These are phyloP conservation scores for Dascillus cervinus DNA, from an alignment of 2,888 invertebrate genomes.

Conservation along the genomic window DNA sequence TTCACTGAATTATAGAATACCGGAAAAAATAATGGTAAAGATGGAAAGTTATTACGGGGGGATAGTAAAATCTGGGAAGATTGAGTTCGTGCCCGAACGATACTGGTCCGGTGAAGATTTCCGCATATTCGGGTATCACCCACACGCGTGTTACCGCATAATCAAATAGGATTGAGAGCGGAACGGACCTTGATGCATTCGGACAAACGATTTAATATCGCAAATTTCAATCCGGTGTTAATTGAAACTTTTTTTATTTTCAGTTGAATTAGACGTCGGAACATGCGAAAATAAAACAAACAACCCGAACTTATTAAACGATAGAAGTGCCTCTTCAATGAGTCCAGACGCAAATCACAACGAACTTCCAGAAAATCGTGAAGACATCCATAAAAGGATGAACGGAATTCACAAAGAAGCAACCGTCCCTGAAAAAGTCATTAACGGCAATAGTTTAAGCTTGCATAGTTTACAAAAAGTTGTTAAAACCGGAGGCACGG, in stretches of 20 bases:
- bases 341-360: conserved; percentile 38
- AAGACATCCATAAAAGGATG: conserved; percentile 20
- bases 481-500: conserved; percentile 27
- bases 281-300: conserved; percentile 22
- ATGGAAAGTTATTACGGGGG: not conserved
- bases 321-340: conserved; percentile 29
- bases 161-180: conserved; percentile 32
- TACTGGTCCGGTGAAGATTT: conserved; percentile 10
- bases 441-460: conserved; percentile 25
- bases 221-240: conserved; percentile 8
- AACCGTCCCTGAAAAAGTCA: conserved; percentile 28
- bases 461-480: conserved; percentile 25
- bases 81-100: conserved; percentile 17
- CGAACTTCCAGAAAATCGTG: conserved; percentile 26
- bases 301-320: too few relatives aligned
- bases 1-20: too few relatives aligned
- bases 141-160: conserved; percentile 34
- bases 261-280: conserved; percentile 38
- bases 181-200: conserved; percentile 27
- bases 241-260: conserved; percentile 20
- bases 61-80: conserved; percentile 8
- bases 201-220: conserved; percentile 28
- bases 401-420: conserved; percentile 26
- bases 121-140: conserved; percentile 16
- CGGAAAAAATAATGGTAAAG: too few relatives aligned